Evolutionary conservation across 2,797 vertebrate species (phyloP).

Genomic region (Melanogrammus aeglefinus): DNA sequence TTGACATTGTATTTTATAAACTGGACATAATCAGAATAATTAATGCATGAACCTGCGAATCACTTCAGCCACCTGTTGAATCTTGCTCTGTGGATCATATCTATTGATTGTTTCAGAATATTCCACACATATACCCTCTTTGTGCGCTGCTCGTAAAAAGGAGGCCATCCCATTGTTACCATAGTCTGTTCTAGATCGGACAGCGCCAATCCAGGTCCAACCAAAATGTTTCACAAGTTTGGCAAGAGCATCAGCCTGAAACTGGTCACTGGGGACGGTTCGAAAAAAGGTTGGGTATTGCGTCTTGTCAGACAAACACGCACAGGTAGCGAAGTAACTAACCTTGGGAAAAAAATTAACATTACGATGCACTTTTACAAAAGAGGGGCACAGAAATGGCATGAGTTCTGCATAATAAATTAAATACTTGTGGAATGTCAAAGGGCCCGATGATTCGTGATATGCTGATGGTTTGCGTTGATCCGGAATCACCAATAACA

Average conservation of each 20-base stretch:
- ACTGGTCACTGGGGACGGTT: too few species aligned
- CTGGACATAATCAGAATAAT: not conserved
- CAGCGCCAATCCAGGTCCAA: too few species aligned
- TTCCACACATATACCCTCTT: constrained; percentile 66
- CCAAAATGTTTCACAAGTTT: too few species aligned
- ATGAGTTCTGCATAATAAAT: not conserved
- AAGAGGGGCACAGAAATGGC: too few species aligned
- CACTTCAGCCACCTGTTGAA: constrained; percentile 57
- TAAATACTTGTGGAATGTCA: constrained; percentile 58
- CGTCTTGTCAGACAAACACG: too few species aligned
- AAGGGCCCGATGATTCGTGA: constrained; percentile 57
- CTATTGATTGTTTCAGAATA: constrained; percentile 60
- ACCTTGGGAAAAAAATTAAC: constrained; percentile 45
- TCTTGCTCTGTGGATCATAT: constrained; percentile 46
- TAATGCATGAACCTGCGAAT: constrained; percentile 49
- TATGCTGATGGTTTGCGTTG: constrained; percentile 65
- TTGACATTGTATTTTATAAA: not conserved
- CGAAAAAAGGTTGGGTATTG: too few species aligned
- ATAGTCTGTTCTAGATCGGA: constrained; percentile 52
- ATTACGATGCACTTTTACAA: too few species aligned
- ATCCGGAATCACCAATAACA: constrained; percentile 64
- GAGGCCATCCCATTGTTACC: constrained; percentile 69
- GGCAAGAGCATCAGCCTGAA: too few species aligned
- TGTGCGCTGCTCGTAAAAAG: constrained; percentile 55
- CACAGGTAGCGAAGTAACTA: constrained; percentile 44